Conservation (phyloP, 1,140 invertebrate species). For the Saccostrea echinata region DNA sequence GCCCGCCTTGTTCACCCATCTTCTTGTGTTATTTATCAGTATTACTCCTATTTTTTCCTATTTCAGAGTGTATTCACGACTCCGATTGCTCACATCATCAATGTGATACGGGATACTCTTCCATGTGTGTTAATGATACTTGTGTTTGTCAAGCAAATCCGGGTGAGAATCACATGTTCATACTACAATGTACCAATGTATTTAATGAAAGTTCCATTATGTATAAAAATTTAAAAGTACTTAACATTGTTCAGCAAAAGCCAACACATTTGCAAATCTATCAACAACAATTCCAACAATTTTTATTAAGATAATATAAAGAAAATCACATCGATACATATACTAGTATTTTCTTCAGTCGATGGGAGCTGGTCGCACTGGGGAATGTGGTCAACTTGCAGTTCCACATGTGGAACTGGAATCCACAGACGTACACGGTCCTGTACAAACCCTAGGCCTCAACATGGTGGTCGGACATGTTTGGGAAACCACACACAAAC, state of each 20-base stretch:
- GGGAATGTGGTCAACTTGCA: slow-evolving; percentile 66
- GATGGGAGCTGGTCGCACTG: slow-evolving; percentile 71
- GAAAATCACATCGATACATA: too few species aligned
- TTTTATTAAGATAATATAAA: too few species aligned
- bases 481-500: slow-evolving; percentile 4
- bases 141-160: neutral
- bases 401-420: slow-evolving; percentile 67
- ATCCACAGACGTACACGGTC: slow-evolving; percentile 53
- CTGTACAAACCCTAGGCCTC: slow-evolving; percentile 66
- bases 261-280: too few species aligned
- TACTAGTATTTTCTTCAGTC: slow-evolving; percentile 1
- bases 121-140: neutral
- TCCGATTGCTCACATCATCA: neutral
- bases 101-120: neutral
- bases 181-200: too few species aligned
- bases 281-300: too few species aligned
- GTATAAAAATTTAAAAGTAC: too few species aligned
- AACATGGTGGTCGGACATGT: slow-evolving; percentile 61
- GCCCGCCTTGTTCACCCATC: too few species aligned
- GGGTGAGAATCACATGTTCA: neutral
- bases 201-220: too few species aligned
- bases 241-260: too few species aligned
- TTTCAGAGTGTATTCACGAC: neutral
- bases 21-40: too few species aligned
- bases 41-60: neutral